Base-by-base conservation (phyloP, 2,113 vertebrate genomes). In the Microcebus jonahi region DNA sequence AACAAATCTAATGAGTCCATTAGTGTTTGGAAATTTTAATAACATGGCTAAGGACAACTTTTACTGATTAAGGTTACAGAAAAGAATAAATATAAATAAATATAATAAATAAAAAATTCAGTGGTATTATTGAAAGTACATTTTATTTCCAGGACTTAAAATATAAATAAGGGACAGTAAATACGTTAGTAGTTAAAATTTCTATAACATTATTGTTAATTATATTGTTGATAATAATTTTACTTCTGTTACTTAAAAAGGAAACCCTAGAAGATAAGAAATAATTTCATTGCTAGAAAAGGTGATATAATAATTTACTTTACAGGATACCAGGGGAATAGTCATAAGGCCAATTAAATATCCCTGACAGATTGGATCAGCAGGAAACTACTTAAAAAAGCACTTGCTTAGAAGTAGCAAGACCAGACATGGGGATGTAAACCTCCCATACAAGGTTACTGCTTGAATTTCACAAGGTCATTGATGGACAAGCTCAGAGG, bases 361-460 rank as follows among this genome's bases (percentile, higher is more conserved):
- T 88, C 65, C 34, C 34, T 88, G n/a, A 34, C 65, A 97, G 86
- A 96, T 61, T 91, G 82, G 39, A 76, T 88, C 65, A 82, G 76
- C 65, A 39, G 92, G 82, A 85, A 88, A 29, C 71, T 88, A 36
- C 70, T 81, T 88, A 82, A 65, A 91, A 88, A 96, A 94, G 55
- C 76, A 81, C 57, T 94, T 88, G n/a, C 85, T 81, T 81, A 76
- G 63, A 94, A 70, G 34, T 70, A 76, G 50, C 23, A 79, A 31
- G 48, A 79, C 59, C 53, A 29, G 25, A 84, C 42, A 88, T 65
- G 11, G 85, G 15, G 29, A 67, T 45, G 29, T 75, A 95, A 85
- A 81, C 15, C 25, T 70, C 68, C 29, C 42, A 75, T 6, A 29
- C 29, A 63, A 92, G 75, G 42, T 88, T 55, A 84, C 17, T 36